Base-by-base conservation (phyloP, 2,888 invertebrate genomes). In the Dynastes maya region DNA sequence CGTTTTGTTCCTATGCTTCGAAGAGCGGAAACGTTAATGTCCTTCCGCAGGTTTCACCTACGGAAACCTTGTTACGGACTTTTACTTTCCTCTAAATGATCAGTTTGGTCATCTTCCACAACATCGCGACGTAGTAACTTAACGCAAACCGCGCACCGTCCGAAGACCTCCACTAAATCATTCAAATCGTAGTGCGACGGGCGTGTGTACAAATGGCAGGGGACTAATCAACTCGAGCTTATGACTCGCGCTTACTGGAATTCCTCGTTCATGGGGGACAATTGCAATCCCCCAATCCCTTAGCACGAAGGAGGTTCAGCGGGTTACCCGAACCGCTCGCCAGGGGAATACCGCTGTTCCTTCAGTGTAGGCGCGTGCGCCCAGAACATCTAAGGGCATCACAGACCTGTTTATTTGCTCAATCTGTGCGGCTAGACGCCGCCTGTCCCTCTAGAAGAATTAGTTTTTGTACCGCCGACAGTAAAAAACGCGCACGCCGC, bases 191-290 rank as follows among this genome's bases (percentile, higher is more conserved):
- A 91, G 92, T 91, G 63, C 32, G 63, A 63, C 92, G 92, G 92
- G 92, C 91, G 92, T 92, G 91, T 92, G 92, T 91, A 92, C 92
- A 92, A 92, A 92, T 90, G 90, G 91, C 91, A 92, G 92, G 91
- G 92, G 92, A 91, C 90, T 92, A 92, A 91, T 92, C 29, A 63
- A 63, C 63, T 32, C 32, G 29, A 63, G 63, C 2, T 92, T 87
- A 91, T 92, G 92, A 92, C 91, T 91, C 90, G 90, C 90, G 90
- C 91, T 91, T 92, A 92, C 92, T 91, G 92, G 91, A 91, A 92
- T 91, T 92, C 91, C 91, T 91, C 90, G 91, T 91, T 91, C 87
- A 88, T 87, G 88, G 86, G 87, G 86, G 90, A 90, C 86, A 91
- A 90, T 91, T 92, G 88, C 91, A 91, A 91, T n/a, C 88, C 88